These are phyloP conservation scores for Eolophus roseicapilla DNA, from an alignment of 2,113 vertebrate species.

Conservation along the genomic window DNA sequence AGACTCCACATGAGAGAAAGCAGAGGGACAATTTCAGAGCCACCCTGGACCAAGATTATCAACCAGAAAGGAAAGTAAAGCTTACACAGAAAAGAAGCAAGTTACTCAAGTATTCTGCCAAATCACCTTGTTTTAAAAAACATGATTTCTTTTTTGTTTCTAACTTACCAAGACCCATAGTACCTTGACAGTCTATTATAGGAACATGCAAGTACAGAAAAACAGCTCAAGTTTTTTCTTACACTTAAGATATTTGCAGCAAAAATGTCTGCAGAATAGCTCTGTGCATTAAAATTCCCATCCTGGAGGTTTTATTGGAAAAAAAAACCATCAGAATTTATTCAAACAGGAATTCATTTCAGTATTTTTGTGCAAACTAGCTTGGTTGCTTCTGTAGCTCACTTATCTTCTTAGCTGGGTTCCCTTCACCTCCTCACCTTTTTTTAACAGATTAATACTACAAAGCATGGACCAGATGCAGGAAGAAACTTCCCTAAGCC, in stretches of 20 bases:
- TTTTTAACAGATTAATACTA: neutral
- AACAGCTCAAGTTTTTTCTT: neutral
- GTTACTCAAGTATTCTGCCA: neutral
- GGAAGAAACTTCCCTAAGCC: neutral
- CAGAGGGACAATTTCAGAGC: neutral
- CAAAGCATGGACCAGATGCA: constrained; percentile 1
- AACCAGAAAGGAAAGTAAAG: neutral
- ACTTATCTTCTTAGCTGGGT: neutral
- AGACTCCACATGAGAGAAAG: neutral
- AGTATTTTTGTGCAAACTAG: neutral
- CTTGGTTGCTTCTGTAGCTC: neutral
- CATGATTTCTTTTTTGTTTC: neutral
- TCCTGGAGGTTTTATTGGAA: neutral
- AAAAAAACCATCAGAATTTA: neutral
- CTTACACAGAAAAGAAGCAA: neutral
- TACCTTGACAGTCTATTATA: neutral
- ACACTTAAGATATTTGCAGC: neutral
- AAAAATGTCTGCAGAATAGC: neutral
- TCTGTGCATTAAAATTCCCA: neutral
- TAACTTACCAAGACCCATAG: neutral
- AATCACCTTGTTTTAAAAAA: neutral
- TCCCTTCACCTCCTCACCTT: accelerated
- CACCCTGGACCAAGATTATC: neutral
- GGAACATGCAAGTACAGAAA: neutral
- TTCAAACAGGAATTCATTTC: neutral